Evolutionary conservation across 2,888 invertebrate genomes (phyloP).

Genomic region (Erannis defoliaria): DNA sequence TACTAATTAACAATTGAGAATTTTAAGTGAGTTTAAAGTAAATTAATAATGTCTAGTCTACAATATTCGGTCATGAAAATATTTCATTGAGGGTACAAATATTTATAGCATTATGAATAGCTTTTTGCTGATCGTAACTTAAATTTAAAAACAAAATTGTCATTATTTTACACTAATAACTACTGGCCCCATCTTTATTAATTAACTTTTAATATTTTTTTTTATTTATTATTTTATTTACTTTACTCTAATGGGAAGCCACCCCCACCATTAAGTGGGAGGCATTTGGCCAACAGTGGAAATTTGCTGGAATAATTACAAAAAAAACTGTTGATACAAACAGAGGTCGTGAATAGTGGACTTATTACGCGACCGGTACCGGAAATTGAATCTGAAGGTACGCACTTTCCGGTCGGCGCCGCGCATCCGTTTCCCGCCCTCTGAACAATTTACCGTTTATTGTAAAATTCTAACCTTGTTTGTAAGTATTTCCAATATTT

Average conservation of each 20-base stretch:
- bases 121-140: not conserved
- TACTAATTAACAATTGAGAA: constrained; percentile 21
- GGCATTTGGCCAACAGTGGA: too few species aligned
- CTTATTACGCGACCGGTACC: constrained; percentile 79
- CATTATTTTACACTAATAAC: not conserved
- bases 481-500: constrained; percentile 35
- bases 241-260: too few species aligned
- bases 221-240: too few species aligned
- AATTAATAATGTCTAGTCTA: constrained; percentile 10
- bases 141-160: not conserved
- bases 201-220: too few species aligned
- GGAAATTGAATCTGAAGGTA: constrained; percentile 84
- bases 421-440: constrained; percentile 66
- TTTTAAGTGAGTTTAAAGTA: constrained; percentile 10
- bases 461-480: constrained; percentile 59
- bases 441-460: constrained; percentile 63
- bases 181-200: too few species aligned
- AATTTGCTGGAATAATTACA: too few species aligned
- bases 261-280: too few species aligned
- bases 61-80: constrained; percentile 6
- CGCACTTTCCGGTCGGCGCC: constrained; percentile 79
- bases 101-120: not conserved
- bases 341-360: constrained; percentile 73
- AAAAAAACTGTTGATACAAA: constrained; percentile 47
- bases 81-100: not conserved